Base-by-base conservation (phyloP, 2,888 invertebrate genomes). In the Neoitamus cyanurus region DNA sequence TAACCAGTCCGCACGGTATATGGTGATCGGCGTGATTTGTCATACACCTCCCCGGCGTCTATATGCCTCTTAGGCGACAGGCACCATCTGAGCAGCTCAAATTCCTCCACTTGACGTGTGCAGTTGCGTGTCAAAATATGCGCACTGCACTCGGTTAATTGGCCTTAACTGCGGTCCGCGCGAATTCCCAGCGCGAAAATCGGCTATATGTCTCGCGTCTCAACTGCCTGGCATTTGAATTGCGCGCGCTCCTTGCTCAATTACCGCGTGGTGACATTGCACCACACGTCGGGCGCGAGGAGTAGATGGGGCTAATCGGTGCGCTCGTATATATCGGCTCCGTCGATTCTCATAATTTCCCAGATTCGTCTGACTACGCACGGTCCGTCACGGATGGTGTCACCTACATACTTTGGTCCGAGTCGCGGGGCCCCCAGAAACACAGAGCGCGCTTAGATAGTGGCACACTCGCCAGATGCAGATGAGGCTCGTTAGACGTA, bases 81-180 rank as follows among this genome's bases (percentile, higher is more conserved):
- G 34, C 31, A 48, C 78, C 69, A 82, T 69, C 28, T 37, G 31
- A 78, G 36, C 73, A 36, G 15, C 69, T 69, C 42, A 37, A 36
- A 82, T 82, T 69, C 82, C 69, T 58, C 13, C 69, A 69, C 82
- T 82, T 82, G 82, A 82, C 82, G 48, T 82, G 82, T 82, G 68
- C 82, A 69, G 82, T 82, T 82, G 82, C 82, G 82, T 82, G 82
- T 82, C 82, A 82, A 82, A 82, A 82, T 82, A 82, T 82, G 69
- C 37, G 69, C 36, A 28, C 31, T 69, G 36, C 28, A 25, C 69
- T 34, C 34, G 13, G 28, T 37, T 82, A 82, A 82, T 82, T 82
- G 82, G 82, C 69, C 48, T 69, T 82, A 82, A 82, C 68, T 20
- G 69, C 80, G 34, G 58, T 6, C 25, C 25, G 58, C 13, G 37